Evolutionary conservation across 2,113 vertebrate species (phyloP), one percentile per base, ranked within the genome.

Genomic region (Pomatostomus ruficeps): DNA sequence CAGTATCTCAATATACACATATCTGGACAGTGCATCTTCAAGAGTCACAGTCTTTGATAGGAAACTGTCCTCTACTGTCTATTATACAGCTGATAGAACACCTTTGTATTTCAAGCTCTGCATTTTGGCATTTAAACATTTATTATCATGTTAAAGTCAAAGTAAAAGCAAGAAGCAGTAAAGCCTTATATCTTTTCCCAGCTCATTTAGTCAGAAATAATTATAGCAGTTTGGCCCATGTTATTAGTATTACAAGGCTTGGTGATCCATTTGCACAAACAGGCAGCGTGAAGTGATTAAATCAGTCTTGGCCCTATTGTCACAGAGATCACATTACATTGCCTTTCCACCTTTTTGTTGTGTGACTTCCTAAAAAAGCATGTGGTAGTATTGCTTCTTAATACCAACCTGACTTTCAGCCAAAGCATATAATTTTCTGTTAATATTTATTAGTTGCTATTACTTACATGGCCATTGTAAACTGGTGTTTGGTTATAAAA

Each of bases 121-220:
- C 40, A 45, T 87, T 75, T 73, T 78, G 75, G 52, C 65, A 24
- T 87, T 67, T 52, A 72, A 87, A 58, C 14, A 75, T 82, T 54
- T 74, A 23, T 68, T 80, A 89, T 28, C 83, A 78, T 35, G 57
- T 4, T 22, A 15, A 80, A 80, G 17, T 65, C 51, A 57, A 72
- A 68, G 43, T 49, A 66, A 68, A 85, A 89, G 25, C 17, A 36
- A 33, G 52, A 82, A 78, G 33, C 35, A 48, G 23, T 31, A 67
- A 76, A 94, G 33, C 42, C 91, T 71, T 75, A 24, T 43, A 38
- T 62, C 4, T 81, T 75, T 66, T 40, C 28, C 77, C 68, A 79
- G 55, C 10, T 76, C 51, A 49, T 83, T 86, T 95, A 91, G 36
- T 35, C 70, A 88, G 71, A 87, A 78, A 58, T 85, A 79, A 89